These are phyloP conservation scores for Phyllopteryx taeniolatus DNA, from an alignment of 2,113 vertebrate species.

Conservation along the genomic window DNA sequence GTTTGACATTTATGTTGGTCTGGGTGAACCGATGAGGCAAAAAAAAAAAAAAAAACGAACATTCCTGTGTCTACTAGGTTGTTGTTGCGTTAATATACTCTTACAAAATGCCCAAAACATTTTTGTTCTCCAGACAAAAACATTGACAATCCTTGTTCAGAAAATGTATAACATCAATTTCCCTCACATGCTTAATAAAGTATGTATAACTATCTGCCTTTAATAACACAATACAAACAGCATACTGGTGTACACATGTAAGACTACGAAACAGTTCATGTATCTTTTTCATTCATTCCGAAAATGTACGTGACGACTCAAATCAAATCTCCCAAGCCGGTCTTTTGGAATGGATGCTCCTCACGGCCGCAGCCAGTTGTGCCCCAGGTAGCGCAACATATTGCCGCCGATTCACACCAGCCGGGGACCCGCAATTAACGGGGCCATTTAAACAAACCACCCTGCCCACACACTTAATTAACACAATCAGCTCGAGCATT, in stretches of 20 bases:
- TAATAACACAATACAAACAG: neutral
- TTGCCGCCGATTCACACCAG: slow-evolving; percentile 42
- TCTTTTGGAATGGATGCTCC: slow-evolving; percentile 1
- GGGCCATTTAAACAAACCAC: slow-evolving; percentile 69
- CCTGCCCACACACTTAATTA: slow-evolving; percentile 76
- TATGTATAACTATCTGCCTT: too few relatives aligned
- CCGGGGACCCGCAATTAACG: slow-evolving; percentile 68
- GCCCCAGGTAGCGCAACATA: slow-evolving; percentile 49
- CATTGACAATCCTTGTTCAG: too few relatives aligned
- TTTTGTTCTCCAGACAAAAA: too few relatives aligned
- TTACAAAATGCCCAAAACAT: too few relatives aligned
- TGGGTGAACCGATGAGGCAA: neutral
- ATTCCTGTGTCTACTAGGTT: too few relatives aligned
- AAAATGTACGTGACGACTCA: neutral
- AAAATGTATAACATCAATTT: too few relatives aligned
- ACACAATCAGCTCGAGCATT: slow-evolving; percentile 68
- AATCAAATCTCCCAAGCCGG: neutral
- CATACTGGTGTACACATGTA: neutral
- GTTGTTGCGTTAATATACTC: too few relatives aligned
- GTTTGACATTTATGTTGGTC: neutral
- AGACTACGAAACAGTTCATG: neutral
- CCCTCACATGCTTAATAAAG: too few relatives aligned
- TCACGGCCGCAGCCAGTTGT: slow-evolving; percentile 45
- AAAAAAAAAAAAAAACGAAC: too few relatives aligned
- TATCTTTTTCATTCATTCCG: neutral